Evolutionary conservation across 2,113 vertebrate species (phyloP), one percentile per base, ranked within the genome.

Genomic region (Sapayoa aenigma): DNA sequence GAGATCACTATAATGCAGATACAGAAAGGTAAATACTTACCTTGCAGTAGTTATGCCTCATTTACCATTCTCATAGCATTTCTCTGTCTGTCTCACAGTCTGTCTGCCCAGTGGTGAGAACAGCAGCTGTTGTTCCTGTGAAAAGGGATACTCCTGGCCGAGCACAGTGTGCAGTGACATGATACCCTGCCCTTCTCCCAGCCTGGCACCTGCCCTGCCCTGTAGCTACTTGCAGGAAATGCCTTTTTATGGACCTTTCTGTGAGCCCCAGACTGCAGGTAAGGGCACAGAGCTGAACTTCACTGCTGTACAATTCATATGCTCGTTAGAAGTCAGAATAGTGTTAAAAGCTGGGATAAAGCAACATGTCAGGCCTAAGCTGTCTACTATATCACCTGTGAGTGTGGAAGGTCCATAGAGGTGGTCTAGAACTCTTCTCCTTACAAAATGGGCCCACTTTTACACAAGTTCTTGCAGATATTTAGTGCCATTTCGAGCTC

Each of bases 141-240:
- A 97, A 81, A 20, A 41, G 47, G 97, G 97, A 18, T 97, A 97
- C 4, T 56, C 44, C 66, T 98, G 98, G 98, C 97, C 97, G 2
- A 88, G 33, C 30, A 63, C 33, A 0, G 52, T 20, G 12, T 98
- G 97, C 27, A n/a, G 65, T 46, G 92, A 68, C 30, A n/a, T 47
- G 44, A 28, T 65, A 33, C 77, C 88, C 55, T 98, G 97, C 60
- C 84, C 83, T 71, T 56, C 44, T 13, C 12, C 1, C 28, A 47
- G 59, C 22, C 14, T 9, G 47, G 16, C 56, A 31, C 8, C 27
- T 1, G 27, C 30, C n/a, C 52, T 60, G 25, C 24, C 23, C 7
- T 98, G 98, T 28, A 31, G 46, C 77, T 97, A 96, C 63, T 21
- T 44, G 22, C 97, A 80, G 63, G n/a, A 87, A 78, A 30, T 90